phyloP scores from a whole-genome alignment of 2,888 invertebrate genomes.

The Spialia ferax region DNA sequence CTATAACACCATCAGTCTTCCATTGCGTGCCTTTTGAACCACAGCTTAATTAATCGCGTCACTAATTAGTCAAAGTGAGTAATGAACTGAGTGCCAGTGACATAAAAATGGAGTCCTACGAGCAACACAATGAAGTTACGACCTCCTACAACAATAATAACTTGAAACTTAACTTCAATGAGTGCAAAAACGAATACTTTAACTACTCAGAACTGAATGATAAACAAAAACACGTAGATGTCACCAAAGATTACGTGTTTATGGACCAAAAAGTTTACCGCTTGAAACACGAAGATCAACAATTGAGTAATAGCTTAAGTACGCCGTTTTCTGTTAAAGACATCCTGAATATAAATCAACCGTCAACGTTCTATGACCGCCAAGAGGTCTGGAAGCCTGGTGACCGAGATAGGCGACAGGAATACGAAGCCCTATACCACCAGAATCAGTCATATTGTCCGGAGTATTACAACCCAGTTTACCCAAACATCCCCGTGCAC shows the following conservation, averaged over 20 bases:
- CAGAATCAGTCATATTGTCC: slow-evolving; percentile 65
- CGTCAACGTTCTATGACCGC: slow-evolving; percentile 67
- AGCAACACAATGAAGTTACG: slow-evolving; percentile 74
- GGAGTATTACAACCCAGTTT: slow-evolving; percentile 69
- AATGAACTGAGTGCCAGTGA: slow-evolving; percentile 59
- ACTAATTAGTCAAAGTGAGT: slow-evolving; percentile 58
- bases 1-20: slow-evolving; percentile 78
- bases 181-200: slow-evolving; percentile 67
- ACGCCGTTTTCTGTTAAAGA: slow-evolving; percentile 82
- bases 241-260: slow-evolving; percentile 54
- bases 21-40: slow-evolving; percentile 68
- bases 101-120: slow-evolving; percentile 69
- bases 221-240: slow-evolving; percentile 54
- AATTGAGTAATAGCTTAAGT: slow-evolving; percentile 54
- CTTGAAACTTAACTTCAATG: slow-evolving; percentile 66
- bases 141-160: slow-evolving; percentile 72
- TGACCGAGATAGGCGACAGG: slow-evolving; percentile 65
- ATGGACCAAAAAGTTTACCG: slow-evolving; percentile 59
- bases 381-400: slow-evolving; percentile 68
- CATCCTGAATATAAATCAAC: slow-evolving; percentile 72
- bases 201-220: slow-evolving; percentile 55
- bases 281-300: slow-evolving; percentile 63
- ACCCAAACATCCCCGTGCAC: slow-evolving; percentile 67
- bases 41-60: slow-evolving; percentile 66
- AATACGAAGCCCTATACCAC: slow-evolving; percentile 65